A percentile compares a stretch with the other conserved stretches of the same genome.
Conservation (phyloP, 2,888 invertebrate species). For the Philereme vetulata region DNA sequence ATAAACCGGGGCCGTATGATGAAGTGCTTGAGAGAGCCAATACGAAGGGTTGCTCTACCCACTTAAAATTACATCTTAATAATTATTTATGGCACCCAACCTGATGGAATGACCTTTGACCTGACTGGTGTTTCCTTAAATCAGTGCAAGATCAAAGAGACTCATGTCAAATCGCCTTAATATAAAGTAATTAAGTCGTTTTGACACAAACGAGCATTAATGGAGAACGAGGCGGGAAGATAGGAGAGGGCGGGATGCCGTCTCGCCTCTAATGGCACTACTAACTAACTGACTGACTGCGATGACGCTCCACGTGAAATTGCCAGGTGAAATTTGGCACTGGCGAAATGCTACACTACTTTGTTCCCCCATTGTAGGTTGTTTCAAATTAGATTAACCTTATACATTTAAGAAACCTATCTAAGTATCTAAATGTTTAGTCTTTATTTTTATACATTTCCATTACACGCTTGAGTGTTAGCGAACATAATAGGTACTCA, state of each 20-base stretch:
- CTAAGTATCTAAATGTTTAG: too few relatives aligned
- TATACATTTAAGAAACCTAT: too few relatives aligned
- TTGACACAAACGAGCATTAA: slow-evolving; percentile 71
- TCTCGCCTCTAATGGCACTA: slow-evolving; percentile 70
- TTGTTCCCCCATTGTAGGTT: background rate
- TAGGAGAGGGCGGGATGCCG: slow-evolving; percentile 53
- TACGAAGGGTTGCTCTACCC: slow-evolving; percentile 24
- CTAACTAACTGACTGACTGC: slow-evolving; percentile 68
- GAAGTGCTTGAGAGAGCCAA: slow-evolving; percentile 25
- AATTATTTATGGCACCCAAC: slow-evolving; percentile 12
- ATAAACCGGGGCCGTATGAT: slow-evolving; percentile 48
- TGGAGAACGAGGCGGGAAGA: slow-evolving; percentile 61
- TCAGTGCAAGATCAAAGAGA: slow-evolving; percentile 52
- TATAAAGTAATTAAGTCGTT: slow-evolving; percentile 71
- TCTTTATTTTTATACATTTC: too few relatives aligned
- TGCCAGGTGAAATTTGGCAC: slow-evolving; percentile 33
- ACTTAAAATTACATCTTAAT: slow-evolving; percentile 15
- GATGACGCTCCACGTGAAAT: slow-evolving; percentile 26
- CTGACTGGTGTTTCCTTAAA: background rate
- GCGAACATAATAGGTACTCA: too few relatives aligned
- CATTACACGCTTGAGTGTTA: too few relatives aligned
- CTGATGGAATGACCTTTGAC: background rate
- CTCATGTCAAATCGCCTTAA: slow-evolving; percentile 57
- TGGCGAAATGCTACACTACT: slow-evolving; percentile 5
- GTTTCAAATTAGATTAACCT: too few relatives aligned